Conservation (phyloP, 2,797 vertebrate genomes). For the Notoglanidium macrostoma region DNA sequence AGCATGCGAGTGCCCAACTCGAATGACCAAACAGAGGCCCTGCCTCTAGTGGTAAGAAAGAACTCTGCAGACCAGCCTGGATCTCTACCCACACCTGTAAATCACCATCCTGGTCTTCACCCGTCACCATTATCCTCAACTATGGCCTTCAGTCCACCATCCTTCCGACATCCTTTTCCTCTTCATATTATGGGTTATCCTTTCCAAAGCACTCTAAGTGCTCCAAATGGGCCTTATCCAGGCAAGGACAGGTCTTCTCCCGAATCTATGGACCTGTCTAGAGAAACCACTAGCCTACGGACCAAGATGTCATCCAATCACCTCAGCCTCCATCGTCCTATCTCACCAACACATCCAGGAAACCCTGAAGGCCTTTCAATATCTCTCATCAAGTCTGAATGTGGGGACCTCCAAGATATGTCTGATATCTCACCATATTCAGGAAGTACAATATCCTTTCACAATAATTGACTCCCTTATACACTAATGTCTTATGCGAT, state of each 20-base stretch:
- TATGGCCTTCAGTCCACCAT: conserved; percentile 89
- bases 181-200: conserved; percentile 97
- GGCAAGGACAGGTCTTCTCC: conserved; percentile 92
- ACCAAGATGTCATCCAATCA: conserved; percentile 98
- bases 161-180: conserved; percentile 95
- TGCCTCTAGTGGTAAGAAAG: conserved; percentile 95
- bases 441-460: conserved; percentile 98
- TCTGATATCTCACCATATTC: conserved; percentile 97
- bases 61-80: conserved; percentile 85
- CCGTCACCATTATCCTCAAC: conserved; percentile 90
- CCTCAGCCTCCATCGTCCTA: conserved; percentile 87
- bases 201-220: conserved; percentile 88
- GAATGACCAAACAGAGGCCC: conserved; percentile 93
- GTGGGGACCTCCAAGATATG: conserved; percentile 96
- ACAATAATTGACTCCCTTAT: background rate
- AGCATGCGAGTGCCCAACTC: conserved; percentile 82
- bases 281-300: conserved; percentile 93
- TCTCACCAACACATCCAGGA: conserved; percentile 89
- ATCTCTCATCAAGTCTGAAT: conserved; percentile 98
- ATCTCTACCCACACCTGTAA: conserved; percentile 77
- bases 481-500: background rate
- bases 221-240: conserved; percentile 84
- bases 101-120: conserved; percentile 86
- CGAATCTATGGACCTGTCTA: conserved; percentile 91
- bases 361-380: conserved; percentile 91